Evolutionary conservation across 2,113 vertebrate genomes (phyloP), one percentile per base, ranked within the genome.

Genomic region (Xerus inauris): DNA sequence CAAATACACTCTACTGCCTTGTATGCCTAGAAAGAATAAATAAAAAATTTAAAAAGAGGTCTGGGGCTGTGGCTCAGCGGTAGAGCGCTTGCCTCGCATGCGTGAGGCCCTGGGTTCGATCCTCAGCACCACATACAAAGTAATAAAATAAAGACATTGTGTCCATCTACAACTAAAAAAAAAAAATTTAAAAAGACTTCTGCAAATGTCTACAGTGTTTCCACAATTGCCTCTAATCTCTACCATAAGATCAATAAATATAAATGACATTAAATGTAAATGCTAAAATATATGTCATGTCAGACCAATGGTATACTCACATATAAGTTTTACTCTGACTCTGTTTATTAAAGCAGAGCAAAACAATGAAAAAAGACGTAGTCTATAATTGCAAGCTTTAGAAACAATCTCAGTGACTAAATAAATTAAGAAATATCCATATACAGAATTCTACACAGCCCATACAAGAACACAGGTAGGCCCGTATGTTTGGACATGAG

Each of bases 181-280:
- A 8, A 22, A 57, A 57, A 57, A 57, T 57, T 57, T 22, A 22
- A 57, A 57, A 57, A 57, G 57, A 72, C 54, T 59, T 75, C 38
- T 42, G 9, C 26, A 90, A 45, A 82, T 45, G 81, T 82, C 81
- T 76, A 69, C 14, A 62, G 64, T 54, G 28, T 73, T 89, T 26
- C 87, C 42, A 28, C 75, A 76, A 76, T n/a, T 82, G 51, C 45
- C 75, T 71, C 88, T 88, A 54, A 82, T 62, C 40, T 71, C 40
- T n/a, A 94, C 9, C 22, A 51, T 38, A 83, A 77, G 5, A 83
- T 51, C 77, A 84, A 92, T 19, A 65, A 86, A 59, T 51, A 86
- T 12, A 67, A 77, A 24, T 54, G 12, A 72, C 65, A 89, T 72
- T 84, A 96, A 92, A 79, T 65, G 3, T 72, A 69, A 94, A 84